These are phyloP conservation scores for Tyrannus savana DNA, from an alignment of 2,113 vertebrate genomes.

Conservation along the genomic window DNA sequence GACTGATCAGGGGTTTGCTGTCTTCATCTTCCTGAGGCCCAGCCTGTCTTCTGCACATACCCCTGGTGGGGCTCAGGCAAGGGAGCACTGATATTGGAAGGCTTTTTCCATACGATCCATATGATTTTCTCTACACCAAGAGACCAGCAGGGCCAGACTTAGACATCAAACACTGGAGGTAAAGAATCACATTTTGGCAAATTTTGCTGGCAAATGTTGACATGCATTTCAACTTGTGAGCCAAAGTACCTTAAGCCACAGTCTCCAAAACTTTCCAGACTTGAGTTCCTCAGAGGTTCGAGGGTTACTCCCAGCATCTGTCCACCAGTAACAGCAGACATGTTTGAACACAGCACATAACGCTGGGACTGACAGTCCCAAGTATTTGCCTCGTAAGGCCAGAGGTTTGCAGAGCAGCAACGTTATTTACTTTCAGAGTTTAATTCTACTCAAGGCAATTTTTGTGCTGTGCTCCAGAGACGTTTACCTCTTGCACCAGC, in stretches of 20 bases:
- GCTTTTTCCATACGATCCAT: neutral
- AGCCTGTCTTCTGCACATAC: neutral
- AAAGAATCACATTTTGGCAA: neutral
- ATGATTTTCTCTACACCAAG: neutral
- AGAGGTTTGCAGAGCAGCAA: neutral
- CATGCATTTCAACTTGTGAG: fast-evolving
- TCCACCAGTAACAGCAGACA: neutral
- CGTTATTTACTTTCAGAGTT: neutral
- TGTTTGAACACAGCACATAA: fast-evolving
- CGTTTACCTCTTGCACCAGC: neutral
- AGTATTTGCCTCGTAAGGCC: neutral
- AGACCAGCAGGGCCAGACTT: neutral
- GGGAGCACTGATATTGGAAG: neutral
- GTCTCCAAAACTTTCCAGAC: neutral
- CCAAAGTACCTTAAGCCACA: neutral
- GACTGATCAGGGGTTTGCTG: neutral
- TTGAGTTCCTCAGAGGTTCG: neutral
- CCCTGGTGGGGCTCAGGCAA: neutral
- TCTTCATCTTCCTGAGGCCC: neutral
- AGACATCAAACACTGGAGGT: neutral
- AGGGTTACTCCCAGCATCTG: neutral
- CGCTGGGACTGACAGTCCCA: fast-evolving
- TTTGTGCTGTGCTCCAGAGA: neutral
- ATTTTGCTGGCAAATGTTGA: fast-evolving
- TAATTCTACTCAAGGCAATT: neutral